Evolutionary conservation across 2,797 vertebrate genomes (phyloP).

Genomic region (Typhlichthys eigenmanni): DNA sequence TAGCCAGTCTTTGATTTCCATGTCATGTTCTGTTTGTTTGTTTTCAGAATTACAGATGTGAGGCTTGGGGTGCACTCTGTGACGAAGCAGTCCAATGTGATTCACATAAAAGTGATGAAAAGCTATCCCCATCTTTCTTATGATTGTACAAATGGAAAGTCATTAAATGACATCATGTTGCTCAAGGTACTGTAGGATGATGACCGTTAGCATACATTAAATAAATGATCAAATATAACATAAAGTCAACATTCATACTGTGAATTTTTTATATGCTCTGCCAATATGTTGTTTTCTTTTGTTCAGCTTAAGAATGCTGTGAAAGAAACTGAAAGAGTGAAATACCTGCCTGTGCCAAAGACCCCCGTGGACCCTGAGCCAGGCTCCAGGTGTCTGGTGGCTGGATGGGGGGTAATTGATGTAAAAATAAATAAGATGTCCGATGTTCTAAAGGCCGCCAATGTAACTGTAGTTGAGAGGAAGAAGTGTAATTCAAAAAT

Average conservation of each 20-base stretch:
- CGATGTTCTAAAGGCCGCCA: conserved; percentile 57
- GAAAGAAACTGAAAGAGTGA: conserved; percentile 35
- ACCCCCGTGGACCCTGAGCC: background rate
- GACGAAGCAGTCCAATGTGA: background rate
- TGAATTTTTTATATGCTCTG: too few relatives aligned
- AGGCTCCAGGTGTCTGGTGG: conserved; percentile 53
- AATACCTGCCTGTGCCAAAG: conserved; percentile 7
- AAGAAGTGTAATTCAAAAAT: conserved; percentile 55
- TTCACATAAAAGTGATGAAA: background rate
- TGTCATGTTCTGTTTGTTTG: background rate
- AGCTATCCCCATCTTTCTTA: conserved; percentile 43
- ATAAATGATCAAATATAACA: too few relatives aligned
- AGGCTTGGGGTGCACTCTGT: conserved; percentile 64
- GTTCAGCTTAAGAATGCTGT: conserved; percentile 54
- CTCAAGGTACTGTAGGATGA: conserved; percentile 58
- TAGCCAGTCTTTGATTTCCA: background rate
- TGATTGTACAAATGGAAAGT: accelerated
- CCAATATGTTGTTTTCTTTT: background rate
- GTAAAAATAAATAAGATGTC: background rate
- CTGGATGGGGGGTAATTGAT: conserved; percentile 66
- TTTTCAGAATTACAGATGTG: conserved; percentile 37
- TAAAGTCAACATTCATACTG: too few relatives aligned
- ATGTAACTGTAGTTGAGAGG: conserved; percentile 64
- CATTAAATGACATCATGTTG: conserved; percentile 68
- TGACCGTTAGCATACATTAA: too few relatives aligned